Percentiles rank a stretch among this genome's conserved stretches.
Evolutionary conservation across 2,888 invertebrate species (phyloP).

Genomic region (Nudaria mundana): DNA sequence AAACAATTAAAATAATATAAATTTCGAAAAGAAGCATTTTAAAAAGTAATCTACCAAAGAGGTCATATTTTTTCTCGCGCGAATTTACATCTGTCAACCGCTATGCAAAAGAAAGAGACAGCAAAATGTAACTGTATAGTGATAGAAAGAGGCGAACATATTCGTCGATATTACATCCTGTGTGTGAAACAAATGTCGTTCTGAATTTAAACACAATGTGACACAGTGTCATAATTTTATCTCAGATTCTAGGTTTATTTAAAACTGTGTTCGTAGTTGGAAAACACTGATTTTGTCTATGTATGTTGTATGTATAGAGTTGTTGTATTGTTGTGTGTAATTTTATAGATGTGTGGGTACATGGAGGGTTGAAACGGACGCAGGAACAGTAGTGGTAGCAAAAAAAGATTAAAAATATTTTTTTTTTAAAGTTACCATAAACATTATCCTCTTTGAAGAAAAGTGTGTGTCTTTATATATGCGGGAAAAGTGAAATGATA

Average conservation of each 20-base stretch:
- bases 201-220: constrained; percentile 18
- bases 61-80: constrained; percentile 36
- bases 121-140: constrained; percentile 21
- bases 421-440: too few species aligned
- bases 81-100: constrained; percentile 39
- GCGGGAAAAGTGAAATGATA: too few species aligned
- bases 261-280: constrained; percentile 44
- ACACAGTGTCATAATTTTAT: constrained; percentile 31
- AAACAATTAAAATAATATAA: constrained; percentile 18
- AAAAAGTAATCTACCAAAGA: too few species aligned
- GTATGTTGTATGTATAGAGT: constrained; percentile 31
- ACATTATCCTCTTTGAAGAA: too few species aligned
- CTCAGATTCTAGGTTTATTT: constrained; percentile 21
- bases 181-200: constrained; percentile 40
- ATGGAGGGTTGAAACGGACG: constrained; percentile 69
- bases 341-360: constrained; percentile 33
- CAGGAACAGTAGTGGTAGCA: constrained; percentile 49
- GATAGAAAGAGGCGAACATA: constrained; percentile 25
- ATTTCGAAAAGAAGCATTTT: too few species aligned
- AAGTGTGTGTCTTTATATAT: too few species aligned
- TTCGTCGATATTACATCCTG: constrained; percentile 40
- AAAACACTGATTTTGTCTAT: constrained; percentile 24
- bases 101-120: constrained; percentile 30
- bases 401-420: too few species aligned
- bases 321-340: constrained; percentile 21